Evolutionary conservation across 2,113 vertebrate genomes (phyloP).

Genomic region (Paracyprichromis sp.): DNA sequence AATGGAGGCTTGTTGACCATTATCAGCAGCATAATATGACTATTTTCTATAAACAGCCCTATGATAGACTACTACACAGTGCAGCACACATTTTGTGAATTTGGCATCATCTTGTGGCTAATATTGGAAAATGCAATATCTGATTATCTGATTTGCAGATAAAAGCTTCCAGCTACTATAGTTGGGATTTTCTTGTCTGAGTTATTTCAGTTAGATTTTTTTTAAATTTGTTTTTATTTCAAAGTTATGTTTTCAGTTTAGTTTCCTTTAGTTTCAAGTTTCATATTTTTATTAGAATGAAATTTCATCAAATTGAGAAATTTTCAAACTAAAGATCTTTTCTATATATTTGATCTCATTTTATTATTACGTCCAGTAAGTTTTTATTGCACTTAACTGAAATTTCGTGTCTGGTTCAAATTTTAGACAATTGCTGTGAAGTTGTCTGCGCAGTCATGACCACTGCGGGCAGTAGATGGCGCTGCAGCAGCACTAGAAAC

Average conservation of each 20-base stretch:
- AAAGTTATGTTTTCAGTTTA: neutral
- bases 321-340: neutral
- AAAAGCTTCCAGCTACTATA: neutral
- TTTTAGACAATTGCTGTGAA: neutral
- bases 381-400: neutral
- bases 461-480: neutral
- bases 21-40: neutral
- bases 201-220: neutral
- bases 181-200: neutral
- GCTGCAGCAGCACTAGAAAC: neutral
- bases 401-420: neutral
- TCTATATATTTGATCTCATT: neutral
- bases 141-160: neutral
- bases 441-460: neutral
- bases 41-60: neutral
- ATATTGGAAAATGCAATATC: neutral
- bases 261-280: neutral
- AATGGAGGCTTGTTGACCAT: neutral
- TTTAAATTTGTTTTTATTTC: neutral
- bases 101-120: constrained; percentile 39
- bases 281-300: neutral
- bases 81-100: neutral
- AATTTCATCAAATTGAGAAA: neutral
- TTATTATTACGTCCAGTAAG: neutral
- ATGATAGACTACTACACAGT: neutral